A percentile compares a stretch with the other conserved stretches of the same genome.
These are phyloP conservation scores for Triplophysa rosa DNA, from an alignment of 2,113 vertebrate genomes.

Conservation along the genomic window DNA sequence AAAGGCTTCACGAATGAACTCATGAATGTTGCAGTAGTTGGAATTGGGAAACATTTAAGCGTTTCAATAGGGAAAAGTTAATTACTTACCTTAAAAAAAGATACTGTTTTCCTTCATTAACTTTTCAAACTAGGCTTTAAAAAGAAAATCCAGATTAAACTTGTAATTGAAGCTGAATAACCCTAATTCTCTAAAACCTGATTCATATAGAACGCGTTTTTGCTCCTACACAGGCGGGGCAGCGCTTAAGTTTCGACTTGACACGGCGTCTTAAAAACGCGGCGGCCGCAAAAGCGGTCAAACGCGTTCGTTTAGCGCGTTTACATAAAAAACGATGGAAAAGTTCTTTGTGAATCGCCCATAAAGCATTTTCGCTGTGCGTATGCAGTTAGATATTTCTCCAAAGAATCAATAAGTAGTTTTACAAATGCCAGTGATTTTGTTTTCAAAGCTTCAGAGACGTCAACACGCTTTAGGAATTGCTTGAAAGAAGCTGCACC, in stretches of 20 bases:
- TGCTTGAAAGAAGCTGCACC: constrained; percentile 19
- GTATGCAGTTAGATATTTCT: constrained; percentile 38
- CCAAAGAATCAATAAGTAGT: constrained; percentile 36
- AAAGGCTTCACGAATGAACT: constrained; percentile 73
- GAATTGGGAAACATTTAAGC: constrained; percentile 42
- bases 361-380: constrained; percentile 19
- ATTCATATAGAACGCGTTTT: not conserved
- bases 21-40: constrained; percentile 67
- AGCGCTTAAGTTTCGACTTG: too few species aligned
- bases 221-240: too few species aligned
- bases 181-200: not conserved
- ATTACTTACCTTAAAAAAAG: constrained; percentile 1
- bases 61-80: constrained; percentile 7
- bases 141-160: not conserved
- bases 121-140: constrained; percentile 6
- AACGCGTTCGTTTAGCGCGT: too few species aligned
- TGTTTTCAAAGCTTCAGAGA: not conserved
- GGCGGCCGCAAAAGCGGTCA: too few species aligned
- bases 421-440: constrained; percentile 27
- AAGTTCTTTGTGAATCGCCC: too few species aligned
- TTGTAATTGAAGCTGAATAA: not conserved
- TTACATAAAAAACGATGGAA: too few species aligned
- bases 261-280: too few species aligned
- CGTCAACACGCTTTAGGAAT: constrained; percentile 21
- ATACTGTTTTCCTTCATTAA: not conserved